Conservation (phyloP, 2,888 invertebrate genomes). For the Diaprepes abbreviatus region DNA sequence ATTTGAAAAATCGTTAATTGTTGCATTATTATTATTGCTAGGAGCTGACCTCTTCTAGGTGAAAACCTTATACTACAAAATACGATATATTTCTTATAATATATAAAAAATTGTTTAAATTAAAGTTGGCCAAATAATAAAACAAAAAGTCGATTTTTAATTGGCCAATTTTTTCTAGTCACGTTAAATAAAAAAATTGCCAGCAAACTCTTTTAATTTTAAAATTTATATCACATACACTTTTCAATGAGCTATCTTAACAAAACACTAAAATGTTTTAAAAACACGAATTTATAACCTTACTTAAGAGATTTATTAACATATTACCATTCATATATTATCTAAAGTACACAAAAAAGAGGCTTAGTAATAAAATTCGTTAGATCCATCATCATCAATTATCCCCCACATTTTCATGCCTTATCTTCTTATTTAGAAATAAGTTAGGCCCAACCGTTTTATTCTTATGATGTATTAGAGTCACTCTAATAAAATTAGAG, state of each 20-base stretch:
- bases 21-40: too few species aligned
- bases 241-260: not conserved
- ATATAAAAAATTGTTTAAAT: too few species aligned
- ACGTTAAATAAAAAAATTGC: too few species aligned
- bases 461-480: constrained; percentile 7
- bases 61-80: too few species aligned
- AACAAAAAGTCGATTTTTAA: too few species aligned
- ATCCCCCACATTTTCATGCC: constrained; percentile 22
- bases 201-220: too few species aligned
- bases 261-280: not conserved
- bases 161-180: too few species aligned
- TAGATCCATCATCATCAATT: constrained; percentile 35
- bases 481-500: not conserved
- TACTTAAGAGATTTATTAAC: not conserved
- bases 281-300: constrained; percentile 1
- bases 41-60: too few species aligned
- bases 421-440: constrained; percentile 25
- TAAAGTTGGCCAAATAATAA: too few species aligned
- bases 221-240: not conserved
- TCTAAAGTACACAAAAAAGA: not conserved
- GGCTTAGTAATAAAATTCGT: constrained; percentile 9
- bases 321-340: constrained; percentile 1
- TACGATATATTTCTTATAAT: too few species aligned
- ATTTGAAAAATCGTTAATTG: too few species aligned
- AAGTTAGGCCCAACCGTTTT: constrained; percentile 1